These are phyloP conservation scores for Anseranas semipalmata DNA, from an alignment of 2,113 vertebrate genomes.

Conservation along the genomic window DNA sequence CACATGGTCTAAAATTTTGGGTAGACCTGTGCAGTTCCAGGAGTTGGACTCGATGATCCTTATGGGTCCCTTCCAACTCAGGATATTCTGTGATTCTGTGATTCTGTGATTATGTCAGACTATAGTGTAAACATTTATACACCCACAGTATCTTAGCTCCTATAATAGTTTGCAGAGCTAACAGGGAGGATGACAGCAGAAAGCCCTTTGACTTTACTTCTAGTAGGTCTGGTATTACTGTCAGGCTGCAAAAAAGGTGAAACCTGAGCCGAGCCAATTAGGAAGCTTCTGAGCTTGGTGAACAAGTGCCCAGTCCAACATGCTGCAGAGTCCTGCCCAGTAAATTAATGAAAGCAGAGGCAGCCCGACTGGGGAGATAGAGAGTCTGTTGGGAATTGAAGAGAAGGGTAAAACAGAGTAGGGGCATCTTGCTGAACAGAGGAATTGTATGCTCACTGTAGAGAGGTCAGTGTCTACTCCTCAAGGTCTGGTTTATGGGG, in stretches of 20 bases:
- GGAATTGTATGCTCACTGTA: accelerated
- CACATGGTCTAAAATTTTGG: too few species aligned
- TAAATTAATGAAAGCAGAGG: neutral
- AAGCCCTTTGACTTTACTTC: neutral
- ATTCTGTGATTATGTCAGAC: too few species aligned
- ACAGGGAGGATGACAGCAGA: neutral
- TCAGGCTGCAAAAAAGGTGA: neutral
- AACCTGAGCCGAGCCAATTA: neutral
- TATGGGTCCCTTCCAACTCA: too few species aligned
- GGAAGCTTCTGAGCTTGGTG: neutral
- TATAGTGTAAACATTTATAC: neutral
- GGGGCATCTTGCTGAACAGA: neutral
- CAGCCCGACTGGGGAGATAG: neutral
- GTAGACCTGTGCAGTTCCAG: too few species aligned
- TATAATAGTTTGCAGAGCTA: neutral
- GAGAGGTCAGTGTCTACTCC: neutral
- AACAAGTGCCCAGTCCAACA: neutral
- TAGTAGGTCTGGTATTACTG: neutral
- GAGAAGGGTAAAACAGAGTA: neutral
- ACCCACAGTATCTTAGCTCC: neutral
- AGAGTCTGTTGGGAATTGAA: neutral
- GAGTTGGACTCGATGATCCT: too few species aligned
- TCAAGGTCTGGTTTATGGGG: neutral
- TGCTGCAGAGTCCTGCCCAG: neutral
- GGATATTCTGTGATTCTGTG: too few species aligned